Evolutionary conservation across 2,113 vertebrate genomes (phyloP).

Genomic region (Beaufortia kweichowensis): DNA sequence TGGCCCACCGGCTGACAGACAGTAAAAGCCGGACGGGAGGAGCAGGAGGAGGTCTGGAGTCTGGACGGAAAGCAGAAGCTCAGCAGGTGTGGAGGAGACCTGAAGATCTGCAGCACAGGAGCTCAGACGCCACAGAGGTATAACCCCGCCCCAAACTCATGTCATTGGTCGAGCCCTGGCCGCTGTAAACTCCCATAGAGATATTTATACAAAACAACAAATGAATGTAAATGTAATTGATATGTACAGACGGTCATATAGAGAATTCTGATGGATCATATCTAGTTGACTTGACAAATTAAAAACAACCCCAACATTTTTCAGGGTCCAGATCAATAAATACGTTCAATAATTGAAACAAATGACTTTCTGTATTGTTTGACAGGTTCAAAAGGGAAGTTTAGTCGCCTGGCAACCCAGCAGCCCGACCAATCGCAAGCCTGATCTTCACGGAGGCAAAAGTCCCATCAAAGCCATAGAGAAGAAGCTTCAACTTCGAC

Average conservation of each 20-base stretch:
- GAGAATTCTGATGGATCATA: no score
- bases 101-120: slow-evolving; percentile 56
- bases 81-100: slow-evolving; percentile 71
- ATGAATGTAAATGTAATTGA: no score
- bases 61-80: slow-evolving; percentile 57
- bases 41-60: slow-evolving; percentile 49
- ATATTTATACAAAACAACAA: no score
- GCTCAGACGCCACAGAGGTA: slow-evolving; percentile 59
- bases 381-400: slow-evolving; percentile 55
- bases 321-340: no score
- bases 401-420: slow-evolving; percentile 49
- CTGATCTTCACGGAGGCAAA: slow-evolving; percentile 23
- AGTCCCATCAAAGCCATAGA: background rate
- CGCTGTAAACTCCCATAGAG: background rate
- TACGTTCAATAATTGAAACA: no score
- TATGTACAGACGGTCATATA: no score
- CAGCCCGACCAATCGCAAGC: slow-evolving; percentile 24
- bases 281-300: no score
- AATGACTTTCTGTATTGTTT: background rate
- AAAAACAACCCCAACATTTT: no score
- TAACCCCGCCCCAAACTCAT: background rate
- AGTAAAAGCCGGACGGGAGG: slow-evolving; percentile 66
- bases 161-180: no score
- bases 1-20: slow-evolving; percentile 72
- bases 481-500: slow-evolving; percentile 6